Evolutionary conservation across 2,888 invertebrate genomes (phyloP).

Genomic region (Leptinotarsa tumamoca): DNA sequence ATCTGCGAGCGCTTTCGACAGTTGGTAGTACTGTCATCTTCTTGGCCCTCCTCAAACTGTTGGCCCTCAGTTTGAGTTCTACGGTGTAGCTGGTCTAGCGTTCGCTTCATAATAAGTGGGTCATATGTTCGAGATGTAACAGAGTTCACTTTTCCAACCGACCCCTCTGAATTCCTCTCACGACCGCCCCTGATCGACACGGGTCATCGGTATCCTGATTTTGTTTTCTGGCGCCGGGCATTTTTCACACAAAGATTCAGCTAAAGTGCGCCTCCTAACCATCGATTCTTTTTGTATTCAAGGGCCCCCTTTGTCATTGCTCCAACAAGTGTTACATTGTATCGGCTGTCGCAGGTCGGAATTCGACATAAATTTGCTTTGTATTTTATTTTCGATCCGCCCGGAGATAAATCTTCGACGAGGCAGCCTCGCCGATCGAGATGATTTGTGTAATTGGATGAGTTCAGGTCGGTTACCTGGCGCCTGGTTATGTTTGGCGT

Average conservation of each 20-base stretch:
- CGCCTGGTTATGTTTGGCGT: neutral
- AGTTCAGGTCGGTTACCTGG: neutral
- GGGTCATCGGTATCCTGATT: constrained; percentile 43
- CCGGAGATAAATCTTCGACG: constrained; percentile 24
- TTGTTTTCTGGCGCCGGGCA: constrained; percentile 45
- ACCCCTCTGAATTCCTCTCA: neutral
- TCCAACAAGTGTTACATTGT: constrained; percentile 40
- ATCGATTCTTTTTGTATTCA: constrained; percentile 26
- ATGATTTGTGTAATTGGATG: constrained; percentile 20
- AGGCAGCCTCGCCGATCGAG: neutral
- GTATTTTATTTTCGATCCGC: constrained; percentile 26
- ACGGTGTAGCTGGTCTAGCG: no score
- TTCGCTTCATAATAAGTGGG: no score
- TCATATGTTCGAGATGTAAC: neutral
- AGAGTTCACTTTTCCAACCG: neutral
- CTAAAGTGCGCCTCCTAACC: constrained; percentile 26
- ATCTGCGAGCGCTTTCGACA: no score
- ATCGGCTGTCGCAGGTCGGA: constrained; percentile 31
- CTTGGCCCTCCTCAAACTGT: no score
- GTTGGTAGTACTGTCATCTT: no score
- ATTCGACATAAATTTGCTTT: constrained; percentile 37
- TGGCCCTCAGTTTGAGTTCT: no score
- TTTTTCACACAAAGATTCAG: constrained; percentile 31
- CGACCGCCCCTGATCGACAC: constrained; percentile 28
- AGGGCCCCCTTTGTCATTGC: constrained; percentile 33